A percentile compares a stretch with the other conserved stretches of the same genome.
These are phyloP conservation scores for Drosophila kepulauana DNA, from an alignment of 1,140 invertebrate genomes.

Conservation along the genomic window DNA sequence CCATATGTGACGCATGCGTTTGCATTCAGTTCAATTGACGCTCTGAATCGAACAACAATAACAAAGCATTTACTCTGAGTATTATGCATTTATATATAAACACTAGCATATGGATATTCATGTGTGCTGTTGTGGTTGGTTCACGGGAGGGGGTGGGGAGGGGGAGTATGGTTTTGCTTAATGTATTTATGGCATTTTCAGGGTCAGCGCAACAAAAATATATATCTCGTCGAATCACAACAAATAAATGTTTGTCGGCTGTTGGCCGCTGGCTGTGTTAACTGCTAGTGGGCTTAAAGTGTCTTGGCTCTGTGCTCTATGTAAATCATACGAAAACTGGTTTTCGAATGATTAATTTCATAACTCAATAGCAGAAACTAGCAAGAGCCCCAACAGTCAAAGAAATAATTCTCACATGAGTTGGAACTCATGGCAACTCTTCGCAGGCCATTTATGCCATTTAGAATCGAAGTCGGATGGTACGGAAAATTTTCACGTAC, in stretches of 20 bases:
- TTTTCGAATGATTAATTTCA: constrained; percentile 78
- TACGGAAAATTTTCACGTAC: background rate
- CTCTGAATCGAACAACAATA: constrained; percentile 46
- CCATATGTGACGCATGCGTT: constrained; percentile 25
- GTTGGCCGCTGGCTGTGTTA: constrained; percentile 31
- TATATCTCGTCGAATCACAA: constrained; percentile 52
- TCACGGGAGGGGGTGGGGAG: constrained; percentile 2
- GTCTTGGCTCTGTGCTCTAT: constrained; percentile 69
- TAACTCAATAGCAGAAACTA: constrained; percentile 66
- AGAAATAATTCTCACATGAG: constrained; percentile 60
- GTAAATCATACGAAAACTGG: constrained; percentile 73
- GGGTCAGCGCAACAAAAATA: constrained; percentile 63
- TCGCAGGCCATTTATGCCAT: constrained; percentile 6
- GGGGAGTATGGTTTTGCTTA: constrained; percentile 67
- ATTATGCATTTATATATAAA: constrained; percentile 31
- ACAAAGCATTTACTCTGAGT: constrained; percentile 67
- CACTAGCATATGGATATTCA: constrained; percentile 20
- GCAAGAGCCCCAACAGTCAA: constrained; percentile 33
- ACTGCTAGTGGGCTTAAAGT: constrained; percentile 74
- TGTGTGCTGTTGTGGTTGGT: background rate
- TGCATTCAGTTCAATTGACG: constrained; percentile 63
- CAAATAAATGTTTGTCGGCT: constrained; percentile 77
- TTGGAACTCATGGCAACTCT: constrained; percentile 10
- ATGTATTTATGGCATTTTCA: constrained; percentile 82
- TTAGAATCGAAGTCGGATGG: constrained; percentile 1